Conservation (phyloP, 2,113 vertebrate genomes). For the Urocitellus parryii region DNA sequence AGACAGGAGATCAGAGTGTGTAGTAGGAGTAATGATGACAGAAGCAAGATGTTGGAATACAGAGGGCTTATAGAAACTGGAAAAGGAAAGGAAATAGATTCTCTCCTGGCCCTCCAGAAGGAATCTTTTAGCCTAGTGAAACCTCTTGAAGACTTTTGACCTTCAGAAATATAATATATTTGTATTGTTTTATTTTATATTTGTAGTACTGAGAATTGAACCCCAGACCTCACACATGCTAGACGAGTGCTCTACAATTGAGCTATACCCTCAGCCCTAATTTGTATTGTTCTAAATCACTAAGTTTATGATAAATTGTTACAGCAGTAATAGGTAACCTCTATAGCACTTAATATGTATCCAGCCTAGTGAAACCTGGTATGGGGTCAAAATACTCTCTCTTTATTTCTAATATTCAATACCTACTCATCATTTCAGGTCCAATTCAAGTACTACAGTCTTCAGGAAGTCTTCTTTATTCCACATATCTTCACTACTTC, state of each 20-base stretch:
- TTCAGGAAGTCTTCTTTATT: slow-evolving; percentile 7
- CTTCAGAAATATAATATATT: background rate
- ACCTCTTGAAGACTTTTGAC: background rate
- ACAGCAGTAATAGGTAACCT: background rate
- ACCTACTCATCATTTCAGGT: background rate
- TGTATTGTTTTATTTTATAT: no score
- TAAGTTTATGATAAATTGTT: background rate
- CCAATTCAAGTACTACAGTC: background rate
- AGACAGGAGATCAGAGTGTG: background rate
- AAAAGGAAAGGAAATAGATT: background rate
- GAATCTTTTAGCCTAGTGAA: background rate
- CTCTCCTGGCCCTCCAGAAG: background rate
- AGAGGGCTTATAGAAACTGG: background rate
- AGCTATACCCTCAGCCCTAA: background rate
- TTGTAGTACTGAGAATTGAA: no score
- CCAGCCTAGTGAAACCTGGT: background rate
- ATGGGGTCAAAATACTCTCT: background rate
- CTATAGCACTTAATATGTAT: background rate
- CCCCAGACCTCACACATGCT: no score
- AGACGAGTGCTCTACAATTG: no score
- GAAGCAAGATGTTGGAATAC: background rate
- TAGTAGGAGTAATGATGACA: background rate
- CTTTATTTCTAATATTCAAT: background rate
- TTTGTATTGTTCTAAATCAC: background rate
- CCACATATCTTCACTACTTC: background rate